These are phyloP conservation scores for Trematomus bernacchii DNA, from an alignment of 2,797 vertebrate species.

Conservation along the genomic window DNA sequence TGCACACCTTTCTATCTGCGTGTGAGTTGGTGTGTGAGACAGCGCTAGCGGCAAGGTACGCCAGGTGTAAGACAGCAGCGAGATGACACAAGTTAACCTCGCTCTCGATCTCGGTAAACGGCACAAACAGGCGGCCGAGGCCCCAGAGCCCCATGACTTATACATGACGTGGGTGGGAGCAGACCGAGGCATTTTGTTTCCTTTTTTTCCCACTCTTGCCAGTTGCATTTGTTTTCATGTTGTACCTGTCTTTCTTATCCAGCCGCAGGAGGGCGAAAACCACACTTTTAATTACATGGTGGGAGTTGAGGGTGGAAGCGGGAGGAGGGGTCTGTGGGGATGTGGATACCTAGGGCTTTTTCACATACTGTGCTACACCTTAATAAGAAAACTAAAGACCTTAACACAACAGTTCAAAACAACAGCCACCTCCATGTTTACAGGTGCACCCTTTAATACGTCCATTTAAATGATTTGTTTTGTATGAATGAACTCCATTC, in stretches of 20 bases:
- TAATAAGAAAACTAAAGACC: slow-evolving; percentile 71
- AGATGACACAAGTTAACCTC: slow-evolving; percentile 81
- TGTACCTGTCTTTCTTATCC: slow-evolving; percentile 80
- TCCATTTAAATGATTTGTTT: neutral
- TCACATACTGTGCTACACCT: slow-evolving; percentile 73
- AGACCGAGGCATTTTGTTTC: slow-evolving; percentile 64
- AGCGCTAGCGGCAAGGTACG: slow-evolving; percentile 65
- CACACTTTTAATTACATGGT: slow-evolving; percentile 82
- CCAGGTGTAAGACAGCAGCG: slow-evolving; percentile 74
- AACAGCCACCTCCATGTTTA: slow-evolving; percentile 52
- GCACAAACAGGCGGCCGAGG: slow-evolving; percentile 64
- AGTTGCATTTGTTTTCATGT: slow-evolving; percentile 43
- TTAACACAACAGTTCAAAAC: slow-evolving; percentile 64
- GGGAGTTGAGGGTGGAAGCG: slow-evolving; percentile 62
- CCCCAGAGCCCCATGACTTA: slow-evolving; percentile 76
- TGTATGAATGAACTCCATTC: neutral
- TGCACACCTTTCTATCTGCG: slow-evolving; percentile 44
- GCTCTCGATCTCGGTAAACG: slow-evolving; percentile 72
- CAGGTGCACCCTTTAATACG: slow-evolving; percentile 21
- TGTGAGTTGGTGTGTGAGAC: slow-evolving; percentile 23
- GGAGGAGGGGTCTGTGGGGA: slow-evolving; percentile 1
- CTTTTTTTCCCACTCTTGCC: slow-evolving; percentile 24
- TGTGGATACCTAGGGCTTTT: slow-evolving; percentile 71
- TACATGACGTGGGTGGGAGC: slow-evolving; percentile 77
- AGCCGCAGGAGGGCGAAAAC: slow-evolving; percentile 74